Evolutionary conservation across 2,113 vertebrate genomes (phyloP), one percentile per base, ranked within the genome.

Genomic region (Cygnus atratus): DNA sequence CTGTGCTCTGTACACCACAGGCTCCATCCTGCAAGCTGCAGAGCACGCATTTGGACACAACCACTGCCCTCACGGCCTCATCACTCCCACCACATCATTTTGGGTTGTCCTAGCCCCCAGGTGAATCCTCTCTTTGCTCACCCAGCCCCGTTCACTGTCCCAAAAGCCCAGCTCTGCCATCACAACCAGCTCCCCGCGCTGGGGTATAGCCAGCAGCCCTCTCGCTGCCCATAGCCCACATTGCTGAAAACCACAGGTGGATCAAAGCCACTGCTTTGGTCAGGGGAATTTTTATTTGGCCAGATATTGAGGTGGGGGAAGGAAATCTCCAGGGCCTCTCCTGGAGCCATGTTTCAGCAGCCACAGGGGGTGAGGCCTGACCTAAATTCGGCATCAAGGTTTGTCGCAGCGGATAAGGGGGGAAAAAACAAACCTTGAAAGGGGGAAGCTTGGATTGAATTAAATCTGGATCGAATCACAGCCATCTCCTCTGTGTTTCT

Each of bases 321-420:
- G 61, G 33, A 62, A 39, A 37, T 33, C 10, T 4, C 24, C 50
- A 52, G 50, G 24, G 50, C 50, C 22, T 52, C 22, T 10, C 50
- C 50, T 33, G 57, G 57, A 58, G 57, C 57, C 4, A 5, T 31
- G 57, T 58, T 33, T 67, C 29, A 46, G 43, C 29, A 66, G 41
- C 29, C 10, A 8, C 29, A 26, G 58, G 33, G 58, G 20, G 31
- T 35, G 58, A 59, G 15, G 26, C 52, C 52, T 96, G 92, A 95
- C 90, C 93, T 96, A 92, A 92, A 96, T 94, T 91, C 20, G 1
- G 37, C 52, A 93, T 68, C 74, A 73, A 83, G 50, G 77, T 78
- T 87, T 84, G 46, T 72, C 92, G 84, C 92, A 97, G 55, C 0
- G 6, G 48, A 48, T 80, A 26, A 63, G 61, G 78, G 76, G 66